phyloP scores from a whole-genome alignment of 2,113 vertebrate species.

The Todiramphus saurophagus region DNA sequence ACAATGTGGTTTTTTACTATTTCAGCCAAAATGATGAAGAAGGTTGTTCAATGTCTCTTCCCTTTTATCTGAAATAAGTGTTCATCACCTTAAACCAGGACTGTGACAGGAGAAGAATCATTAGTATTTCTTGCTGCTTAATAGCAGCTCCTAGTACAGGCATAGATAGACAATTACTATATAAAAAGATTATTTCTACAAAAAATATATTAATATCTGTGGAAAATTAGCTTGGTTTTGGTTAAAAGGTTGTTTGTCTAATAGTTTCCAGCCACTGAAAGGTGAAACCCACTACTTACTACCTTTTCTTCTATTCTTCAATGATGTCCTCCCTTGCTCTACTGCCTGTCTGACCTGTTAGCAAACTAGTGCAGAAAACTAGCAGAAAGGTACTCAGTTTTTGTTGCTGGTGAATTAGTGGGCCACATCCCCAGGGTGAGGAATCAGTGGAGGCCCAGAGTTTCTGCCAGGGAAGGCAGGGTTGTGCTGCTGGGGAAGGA shows the following conservation, averaged over 20 bases:
- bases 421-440: not conserved
- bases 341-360: not conserved
- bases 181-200: not conserved
- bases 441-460: not conserved
- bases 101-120: not conserved
- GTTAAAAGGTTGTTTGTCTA: not conserved
- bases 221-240: not conserved
- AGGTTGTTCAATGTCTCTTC: not conserved
- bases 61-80: not conserved
- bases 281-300: not conserved
- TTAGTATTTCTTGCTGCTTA: not conserved
- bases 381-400: not conserved
- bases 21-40: not conserved
- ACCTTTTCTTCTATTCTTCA: not conserved
- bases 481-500: not conserved
- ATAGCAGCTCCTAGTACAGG: not conserved
- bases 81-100: not conserved
- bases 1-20: not conserved
- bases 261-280: not conserved
- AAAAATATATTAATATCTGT: not conserved
- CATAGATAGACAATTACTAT: not conserved
- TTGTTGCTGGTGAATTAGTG: not conserved
- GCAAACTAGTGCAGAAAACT: not conserved
- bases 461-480: not conserved
- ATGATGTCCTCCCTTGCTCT: not conserved